Conservation (phyloP, 2,888 invertebrate genomes). For the Monoplex corrugatus region DNA sequence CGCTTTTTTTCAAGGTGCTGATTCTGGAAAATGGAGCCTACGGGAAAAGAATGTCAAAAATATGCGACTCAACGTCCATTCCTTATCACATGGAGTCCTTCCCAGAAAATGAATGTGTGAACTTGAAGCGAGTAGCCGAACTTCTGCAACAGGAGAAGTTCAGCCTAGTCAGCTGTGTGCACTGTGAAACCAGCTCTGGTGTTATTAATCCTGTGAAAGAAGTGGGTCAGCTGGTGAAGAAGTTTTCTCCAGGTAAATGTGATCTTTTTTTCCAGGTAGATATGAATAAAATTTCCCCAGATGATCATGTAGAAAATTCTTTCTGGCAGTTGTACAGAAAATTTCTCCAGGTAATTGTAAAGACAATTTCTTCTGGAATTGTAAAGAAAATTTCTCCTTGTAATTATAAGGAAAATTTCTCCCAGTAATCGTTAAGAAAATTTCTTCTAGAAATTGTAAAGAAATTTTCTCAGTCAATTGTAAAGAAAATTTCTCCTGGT, state of each 20-base stretch:
- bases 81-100: conserved; percentile 76
- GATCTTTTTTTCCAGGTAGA: no score
- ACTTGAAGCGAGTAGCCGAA: conserved; percentile 68
- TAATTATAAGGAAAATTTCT: no score
- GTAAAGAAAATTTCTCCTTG: no score
- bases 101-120: conserved; percentile 78
- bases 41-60: conserved; percentile 81
- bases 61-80: conserved; percentile 80
- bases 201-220: conserved; percentile 82
- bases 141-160: conserved; percentile 74
- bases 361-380: no score
- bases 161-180: conserved; percentile 81
- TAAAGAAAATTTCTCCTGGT: no score
- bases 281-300: no score
- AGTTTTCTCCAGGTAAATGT: conserved; percentile 68
- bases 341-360: no score
- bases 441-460: no score
- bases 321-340: no score
- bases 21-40: conserved; percentile 83
- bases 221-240: conserved; percentile 80
- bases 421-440: no score
- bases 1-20: conserved; percentile 75
- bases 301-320: no score
- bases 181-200: conserved; percentile 83
- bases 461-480: no score